A percentile compares a stretch with the other conserved stretches of the same genome.
Conservation (phyloP, 2,113 vertebrate genomes). For the Mastomys coucha region DNA sequence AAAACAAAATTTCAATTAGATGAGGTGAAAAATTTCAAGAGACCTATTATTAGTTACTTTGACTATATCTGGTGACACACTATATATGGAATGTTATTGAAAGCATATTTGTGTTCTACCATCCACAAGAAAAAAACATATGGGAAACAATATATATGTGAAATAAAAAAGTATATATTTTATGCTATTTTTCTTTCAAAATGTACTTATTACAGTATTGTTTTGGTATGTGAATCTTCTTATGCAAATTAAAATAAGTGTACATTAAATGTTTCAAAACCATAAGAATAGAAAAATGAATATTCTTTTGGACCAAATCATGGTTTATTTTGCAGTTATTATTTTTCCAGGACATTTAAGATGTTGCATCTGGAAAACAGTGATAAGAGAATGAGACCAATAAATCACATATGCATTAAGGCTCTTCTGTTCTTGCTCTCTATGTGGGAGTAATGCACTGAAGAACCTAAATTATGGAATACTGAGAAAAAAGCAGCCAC, state of each 20-base stretch:
- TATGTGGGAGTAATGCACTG: background rate
- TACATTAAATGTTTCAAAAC: constrained; percentile 56
- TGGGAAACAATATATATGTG: background rate
- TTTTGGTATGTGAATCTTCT: constrained; percentile 47
- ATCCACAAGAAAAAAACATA: background rate
- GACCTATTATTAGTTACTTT: background rate
- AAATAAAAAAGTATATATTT: constrained; percentile 38
- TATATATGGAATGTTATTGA: background rate
- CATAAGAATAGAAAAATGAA: background rate
- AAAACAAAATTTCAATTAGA: background rate
- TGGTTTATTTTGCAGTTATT: constrained; percentile 18
- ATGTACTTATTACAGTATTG: constrained; percentile 24
- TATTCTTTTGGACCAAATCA: background rate
- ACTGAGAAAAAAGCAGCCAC: background rate
- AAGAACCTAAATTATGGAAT: background rate
- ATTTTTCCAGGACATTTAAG: constrained; percentile 51
- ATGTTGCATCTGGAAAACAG: constrained; percentile 21
- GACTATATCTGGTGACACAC: background rate
- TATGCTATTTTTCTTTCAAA: constrained; percentile 59
- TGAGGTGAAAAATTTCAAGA: background rate
- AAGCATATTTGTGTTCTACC: background rate
- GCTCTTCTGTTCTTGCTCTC: background rate
- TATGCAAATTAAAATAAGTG: constrained; percentile 44
- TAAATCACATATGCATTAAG: background rate
- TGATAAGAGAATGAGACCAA: constrained; percentile 51